These are phyloP conservation scores for Acipenser ruthenus DNA, from an alignment of 2,797 vertebrate genomes.

Conservation along the genomic window DNA sequence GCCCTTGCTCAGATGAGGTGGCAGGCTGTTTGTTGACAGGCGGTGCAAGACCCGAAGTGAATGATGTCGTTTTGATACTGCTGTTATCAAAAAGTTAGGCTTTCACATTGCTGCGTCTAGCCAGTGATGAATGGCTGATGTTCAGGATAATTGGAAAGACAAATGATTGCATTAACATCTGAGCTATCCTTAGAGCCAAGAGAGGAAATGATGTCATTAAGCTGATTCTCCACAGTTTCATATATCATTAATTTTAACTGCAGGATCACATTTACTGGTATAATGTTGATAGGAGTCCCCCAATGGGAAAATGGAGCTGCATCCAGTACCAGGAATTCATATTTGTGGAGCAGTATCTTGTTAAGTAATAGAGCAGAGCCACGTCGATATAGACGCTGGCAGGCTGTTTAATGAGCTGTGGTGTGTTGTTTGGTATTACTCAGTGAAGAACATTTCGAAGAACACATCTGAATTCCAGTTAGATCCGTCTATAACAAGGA, in stretches of 20 bases:
- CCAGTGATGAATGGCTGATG: slow-evolving; percentile 29
- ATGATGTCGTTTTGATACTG: slow-evolving; percentile 23
- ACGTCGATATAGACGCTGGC: slow-evolving; percentile 31
- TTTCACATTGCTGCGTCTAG: slow-evolving; percentile 27
- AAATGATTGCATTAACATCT: slow-evolving; percentile 59
- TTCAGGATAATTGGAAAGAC: slow-evolving; percentile 46
- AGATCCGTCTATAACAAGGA: slow-evolving; percentile 12
- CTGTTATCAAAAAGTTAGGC: slow-evolving; percentile 27
- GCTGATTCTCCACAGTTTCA: slow-evolving; percentile 45
- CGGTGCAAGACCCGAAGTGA: slow-evolving; percentile 47
- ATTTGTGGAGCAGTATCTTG: slow-evolving; percentile 35
- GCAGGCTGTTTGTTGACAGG: slow-evolving; percentile 48
- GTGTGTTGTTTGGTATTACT: slow-evolving; percentile 27
- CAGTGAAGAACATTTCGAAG: slow-evolving; percentile 11
- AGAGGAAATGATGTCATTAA: slow-evolving; percentile 62
- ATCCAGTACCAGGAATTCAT: slow-evolving; percentile 40
- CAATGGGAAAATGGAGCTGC: slow-evolving; percentile 42
- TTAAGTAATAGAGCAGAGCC: slow-evolving; percentile 36
- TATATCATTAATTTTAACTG: slow-evolving; percentile 51
- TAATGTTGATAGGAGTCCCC: slow-evolving; percentile 14
- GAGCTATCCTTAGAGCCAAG: slow-evolving; percentile 44
- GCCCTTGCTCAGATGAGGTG: slow-evolving; percentile 36
- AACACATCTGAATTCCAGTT: slow-evolving; percentile 8
- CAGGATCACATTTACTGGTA: slow-evolving; percentile 41
- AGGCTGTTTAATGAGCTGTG: slow-evolving; percentile 26